A percentile compares a stretch with the other conserved stretches of the same genome.
Evolutionary conservation across 2,888 invertebrate genomes (phyloP).

Genomic region (Salpingus planirostris): DNA sequence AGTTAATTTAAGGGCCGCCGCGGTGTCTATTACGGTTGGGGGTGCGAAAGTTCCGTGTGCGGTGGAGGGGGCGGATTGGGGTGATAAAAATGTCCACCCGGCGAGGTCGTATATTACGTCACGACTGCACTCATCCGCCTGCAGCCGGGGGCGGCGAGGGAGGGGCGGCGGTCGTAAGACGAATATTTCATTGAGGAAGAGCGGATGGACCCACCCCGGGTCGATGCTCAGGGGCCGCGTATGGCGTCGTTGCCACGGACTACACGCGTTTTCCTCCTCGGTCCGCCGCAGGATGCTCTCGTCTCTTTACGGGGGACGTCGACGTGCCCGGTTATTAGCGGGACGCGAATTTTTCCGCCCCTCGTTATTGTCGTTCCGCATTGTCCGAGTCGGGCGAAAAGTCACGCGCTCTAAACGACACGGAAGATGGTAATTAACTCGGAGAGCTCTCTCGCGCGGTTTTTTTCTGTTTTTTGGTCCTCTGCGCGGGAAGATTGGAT

Average conservation of each 20-base stretch:
- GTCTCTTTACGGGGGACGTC: no score
- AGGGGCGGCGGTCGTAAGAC: conserved; percentile 3
- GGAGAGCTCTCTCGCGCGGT: no score
- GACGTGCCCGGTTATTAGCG: no score
- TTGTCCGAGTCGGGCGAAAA: no score
- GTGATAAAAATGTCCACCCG: neutral
- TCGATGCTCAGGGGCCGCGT: conserved; percentile 9
- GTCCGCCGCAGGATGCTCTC: no score
- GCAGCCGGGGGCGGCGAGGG: neutral
- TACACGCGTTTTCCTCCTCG: conserved; percentile 4
- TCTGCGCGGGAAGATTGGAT: no score
- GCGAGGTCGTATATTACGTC: no score
- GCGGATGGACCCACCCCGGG: conserved; percentile 9
- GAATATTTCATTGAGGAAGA: conserved; percentile 10
- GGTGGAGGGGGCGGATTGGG: conserved; percentile 2
- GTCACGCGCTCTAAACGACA: no score
- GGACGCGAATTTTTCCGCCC: no score
- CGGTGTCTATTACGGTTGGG: conserved; percentile 3
- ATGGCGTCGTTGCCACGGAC: conserved; percentile 11
- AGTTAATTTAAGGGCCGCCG: conserved; percentile 3
- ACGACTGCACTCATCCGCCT: conserved; percentile 7
- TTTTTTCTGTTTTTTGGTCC: no score
- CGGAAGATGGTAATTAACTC: no score
- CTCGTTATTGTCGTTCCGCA: no score
- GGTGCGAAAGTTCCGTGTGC: conserved; percentile 6